Base-by-base conservation (phyloP, 2,113 vertebrate genomes). In the Oceanites oceanicus region DNA sequence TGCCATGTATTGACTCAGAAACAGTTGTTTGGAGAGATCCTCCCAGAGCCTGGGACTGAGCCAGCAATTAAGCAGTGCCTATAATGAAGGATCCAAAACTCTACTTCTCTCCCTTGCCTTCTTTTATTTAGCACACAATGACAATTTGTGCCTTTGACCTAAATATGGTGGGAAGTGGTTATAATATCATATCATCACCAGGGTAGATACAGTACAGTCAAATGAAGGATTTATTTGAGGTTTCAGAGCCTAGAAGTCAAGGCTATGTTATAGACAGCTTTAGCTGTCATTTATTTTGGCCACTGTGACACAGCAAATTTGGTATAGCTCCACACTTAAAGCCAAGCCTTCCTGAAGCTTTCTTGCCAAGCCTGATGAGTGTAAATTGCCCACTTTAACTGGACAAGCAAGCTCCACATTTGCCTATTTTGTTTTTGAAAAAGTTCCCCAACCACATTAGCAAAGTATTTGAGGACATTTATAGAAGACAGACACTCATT, bases 401-500 rank as follows among this genome's bases (percentile, higher is more conserved):
- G 44, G 40, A 77, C 68, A 81, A 71, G 38, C 15, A 92, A 88
- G 71, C 30, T 65, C 27, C 34, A 91, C 27, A 34, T 91, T 63
- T 81, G 47, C 71, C 26, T 94, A 32, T 44, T 70, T 75, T 32
- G 38, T 36, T 72, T 96, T 97, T 83, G 38, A 83, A 86, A 95
- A 90, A 20, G 55, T 86, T 61, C 40, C n/a, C 36, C 19, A 7
- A 83, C 5, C 47, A 91, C 49, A 71, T n/a, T 94, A 95, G 73
- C 53, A 92, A 84, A 87, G 36, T 80, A 88, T 94, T 91, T 50
- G 56, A 96, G 56, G 38, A 80, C n/a, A 79, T 90, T 97, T 90
- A 86, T 56, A 84, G 73, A 83, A 84, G 27, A 74, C 14, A 65
- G 77, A 53, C 22, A 84, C 25, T 82, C 27, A 94, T 65, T 93